These are phyloP conservation scores for Microcaecilia unicolor DNA, from an alignment of 2,797 vertebrate species.

Conservation along the genomic window DNA sequence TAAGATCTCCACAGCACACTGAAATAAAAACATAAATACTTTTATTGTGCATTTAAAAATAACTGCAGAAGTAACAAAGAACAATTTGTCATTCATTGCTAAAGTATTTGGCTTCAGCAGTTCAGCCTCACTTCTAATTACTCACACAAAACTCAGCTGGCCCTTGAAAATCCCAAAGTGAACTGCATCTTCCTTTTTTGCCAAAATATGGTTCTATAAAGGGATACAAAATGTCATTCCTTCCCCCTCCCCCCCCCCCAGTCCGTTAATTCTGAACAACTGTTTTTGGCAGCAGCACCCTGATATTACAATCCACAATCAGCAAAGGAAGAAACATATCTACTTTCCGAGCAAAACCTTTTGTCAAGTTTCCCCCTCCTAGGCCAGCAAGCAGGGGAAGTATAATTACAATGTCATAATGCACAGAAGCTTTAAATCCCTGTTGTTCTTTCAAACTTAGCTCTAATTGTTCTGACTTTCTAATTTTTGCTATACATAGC, in stretches of 20 bases:
- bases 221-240: neutral
- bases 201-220: neutral
- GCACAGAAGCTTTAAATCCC: neutral
- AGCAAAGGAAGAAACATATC: no score
- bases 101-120: conserved; percentile 17
- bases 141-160: neutral
- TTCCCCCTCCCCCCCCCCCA: rapidly evolving
- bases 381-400: no score
- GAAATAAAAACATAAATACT: conserved; percentile 42
- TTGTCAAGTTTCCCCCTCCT: no score
- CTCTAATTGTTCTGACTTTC: no score
- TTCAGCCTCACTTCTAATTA: neutral
- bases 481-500: no score
- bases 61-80: conserved; percentile 34
- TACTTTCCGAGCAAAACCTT: no score
- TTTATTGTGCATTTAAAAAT: conserved; percentile 63
- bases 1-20: conserved; percentile 3
- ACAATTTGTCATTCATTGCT: conserved; percentile 7
- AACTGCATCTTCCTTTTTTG: neutral
- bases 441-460: conserved; percentile 1
- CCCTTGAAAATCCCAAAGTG: neutral
- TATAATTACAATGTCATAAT: neutral
- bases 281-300: neutral
- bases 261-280: conserved; percentile 5
- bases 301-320: neutral